phyloP scores from a whole-genome alignment of 1,140 invertebrate species.

The Dreissena polymorpha region DNA sequence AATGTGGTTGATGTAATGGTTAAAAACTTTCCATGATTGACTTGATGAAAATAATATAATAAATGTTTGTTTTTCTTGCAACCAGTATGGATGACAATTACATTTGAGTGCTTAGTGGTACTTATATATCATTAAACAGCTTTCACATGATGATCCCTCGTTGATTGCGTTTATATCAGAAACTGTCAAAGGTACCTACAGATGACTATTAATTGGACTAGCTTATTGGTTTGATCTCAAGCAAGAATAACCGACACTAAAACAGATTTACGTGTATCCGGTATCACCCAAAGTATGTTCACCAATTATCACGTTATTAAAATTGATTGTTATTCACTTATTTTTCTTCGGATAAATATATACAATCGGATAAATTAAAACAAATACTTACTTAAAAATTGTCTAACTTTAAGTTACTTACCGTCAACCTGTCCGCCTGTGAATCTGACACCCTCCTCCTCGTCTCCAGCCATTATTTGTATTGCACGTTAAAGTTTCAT shows the following conservation, averaged over 20 bases:
- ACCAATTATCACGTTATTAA: background rate
- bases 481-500: background rate
- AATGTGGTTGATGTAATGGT: background rate
- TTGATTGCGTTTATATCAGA: too few relatives aligned
- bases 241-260: too few relatives aligned
- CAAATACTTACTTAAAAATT: background rate
- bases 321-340: background rate
- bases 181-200: too few relatives aligned
- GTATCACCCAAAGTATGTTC: background rate
- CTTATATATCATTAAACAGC: too few relatives aligned
- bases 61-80: background rate
- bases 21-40: background rate
- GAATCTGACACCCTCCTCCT: constrained; percentile 62
- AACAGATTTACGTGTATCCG: too few relatives aligned
- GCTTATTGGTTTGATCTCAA: too few relatives aligned
- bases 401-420: constrained; percentile 44
- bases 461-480: constrained; percentile 70
- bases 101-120: too few relatives aligned
- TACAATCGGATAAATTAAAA: background rate
- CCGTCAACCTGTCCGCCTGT: constrained; percentile 76
- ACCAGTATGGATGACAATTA: too few relatives aligned
- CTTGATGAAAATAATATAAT: background rate
- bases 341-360: background rate
- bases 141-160: too few relatives aligned
- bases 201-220: too few relatives aligned